Evolutionary conservation across 2,797 vertebrate genomes (phyloP).

Genomic region (Hyperoplus immaculatus): DNA sequence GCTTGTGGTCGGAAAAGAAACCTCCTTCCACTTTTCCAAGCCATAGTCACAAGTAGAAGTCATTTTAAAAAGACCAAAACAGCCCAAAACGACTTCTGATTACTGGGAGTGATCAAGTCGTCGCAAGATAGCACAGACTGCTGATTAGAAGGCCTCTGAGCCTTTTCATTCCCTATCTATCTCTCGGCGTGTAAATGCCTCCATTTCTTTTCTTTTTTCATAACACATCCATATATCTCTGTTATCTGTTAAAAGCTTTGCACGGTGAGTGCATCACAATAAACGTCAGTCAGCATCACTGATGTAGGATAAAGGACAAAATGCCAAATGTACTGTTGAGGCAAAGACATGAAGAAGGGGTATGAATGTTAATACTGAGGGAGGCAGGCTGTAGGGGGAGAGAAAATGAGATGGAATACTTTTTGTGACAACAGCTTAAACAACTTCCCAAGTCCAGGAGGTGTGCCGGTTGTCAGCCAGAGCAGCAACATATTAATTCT

Average conservation of each 20-base stretch:
- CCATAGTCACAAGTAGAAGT: slow-evolving; percentile 34
- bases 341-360: background rate
- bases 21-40: slow-evolving; percentile 45
- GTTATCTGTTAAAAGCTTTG: slow-evolving; percentile 47
- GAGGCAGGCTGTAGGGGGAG: background rate
- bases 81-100: slow-evolving; percentile 54
- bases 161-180: slow-evolving; percentile 45
- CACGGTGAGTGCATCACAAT: slow-evolving; percentile 45
- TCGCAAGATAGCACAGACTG: slow-evolving; percentile 32
- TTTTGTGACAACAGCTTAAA: slow-evolving; percentile 28
- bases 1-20: slow-evolving; percentile 54
- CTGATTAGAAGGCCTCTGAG: slow-evolving; percentile 37
- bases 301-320: slow-evolving; percentile 49
- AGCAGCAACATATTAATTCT: slow-evolving; percentile 55
- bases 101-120: slow-evolving; percentile 48
- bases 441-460: slow-evolving; percentile 39
- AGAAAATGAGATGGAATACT: background rate
- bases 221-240: slow-evolving; percentile 26
- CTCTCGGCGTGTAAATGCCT: slow-evolving; percentile 20
- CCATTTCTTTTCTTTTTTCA: slow-evolving; percentile 1
- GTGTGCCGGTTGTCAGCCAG: slow-evolving; percentile 31
- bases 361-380: slow-evolving; percentile 13
- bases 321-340: slow-evolving; percentile 22
- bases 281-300: slow-evolving; percentile 31
- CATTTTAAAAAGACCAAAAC: slow-evolving; percentile 53